phyloP scores from a whole-genome alignment of 2,113 vertebrate genomes.

The Scatophagus argus region DNA sequence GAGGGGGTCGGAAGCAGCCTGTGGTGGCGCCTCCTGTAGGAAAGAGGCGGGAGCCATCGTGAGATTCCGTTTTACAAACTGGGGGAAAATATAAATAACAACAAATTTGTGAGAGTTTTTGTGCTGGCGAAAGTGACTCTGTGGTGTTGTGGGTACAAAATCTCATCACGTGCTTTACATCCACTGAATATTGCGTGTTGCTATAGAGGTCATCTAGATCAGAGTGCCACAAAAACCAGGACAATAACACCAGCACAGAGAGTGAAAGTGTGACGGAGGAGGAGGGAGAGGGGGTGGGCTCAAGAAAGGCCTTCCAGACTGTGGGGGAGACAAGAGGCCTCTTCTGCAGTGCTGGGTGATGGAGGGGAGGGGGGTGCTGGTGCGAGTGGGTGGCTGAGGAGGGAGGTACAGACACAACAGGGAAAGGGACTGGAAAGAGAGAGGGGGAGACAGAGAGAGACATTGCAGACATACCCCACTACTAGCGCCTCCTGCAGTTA shows the following conservation, averaged over 20 bases:
- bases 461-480: slow-evolving; percentile 11
- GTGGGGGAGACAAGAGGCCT: slow-evolving; percentile 59
- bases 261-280: background rate
- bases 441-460: background rate
- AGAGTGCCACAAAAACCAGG: slow-evolving; percentile 41
- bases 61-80: background rate
- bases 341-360: slow-evolving; percentile 59
- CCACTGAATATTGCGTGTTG: slow-evolving; percentile 25
- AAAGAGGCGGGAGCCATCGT: background rate
- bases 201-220: slow-evolving; percentile 55
- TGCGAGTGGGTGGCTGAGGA: background rate
- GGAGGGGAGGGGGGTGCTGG: background rate
- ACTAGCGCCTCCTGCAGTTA: slow-evolving; percentile 59
- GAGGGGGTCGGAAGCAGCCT: slow-evolving; percentile 1
- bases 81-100: background rate
- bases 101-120: slow-evolving; percentile 1
- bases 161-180: slow-evolving; percentile 7
- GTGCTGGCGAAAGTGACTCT: background rate
- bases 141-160: background rate
- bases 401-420: background rate
- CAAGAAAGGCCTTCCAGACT: slow-evolving; percentile 49
- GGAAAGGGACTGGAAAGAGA: background rate
- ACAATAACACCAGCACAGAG: slow-evolving; percentile 37
- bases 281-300: background rate
- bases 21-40: slow-evolving; percentile 35